These are phyloP conservation scores for Sceloporus tristichus DNA, from an alignment of 2,113 vertebrate species.

Conservation along the genomic window DNA sequence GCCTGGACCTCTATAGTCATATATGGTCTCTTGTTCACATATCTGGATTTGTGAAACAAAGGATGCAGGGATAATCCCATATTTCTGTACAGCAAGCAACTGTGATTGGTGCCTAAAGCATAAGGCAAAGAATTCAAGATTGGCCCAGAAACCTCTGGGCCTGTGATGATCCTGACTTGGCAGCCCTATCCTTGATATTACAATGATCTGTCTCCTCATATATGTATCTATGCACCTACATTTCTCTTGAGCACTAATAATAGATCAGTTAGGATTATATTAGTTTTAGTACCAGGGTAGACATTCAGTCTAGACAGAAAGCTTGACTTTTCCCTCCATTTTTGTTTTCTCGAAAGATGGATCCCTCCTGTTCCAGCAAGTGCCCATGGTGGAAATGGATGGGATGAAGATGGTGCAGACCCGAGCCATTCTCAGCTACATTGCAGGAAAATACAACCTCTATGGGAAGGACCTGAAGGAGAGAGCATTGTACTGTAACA, in stretches of 20 bases:
- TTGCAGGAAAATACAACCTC: conserved; percentile 89
- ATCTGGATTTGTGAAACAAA: no score
- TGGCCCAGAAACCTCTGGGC: not conserved
- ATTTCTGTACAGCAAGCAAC: no score
- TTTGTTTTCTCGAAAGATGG: conserved; percentile 66
- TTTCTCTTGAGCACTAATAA: not conserved
- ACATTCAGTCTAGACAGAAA: not conserved
- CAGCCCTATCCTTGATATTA: no score
- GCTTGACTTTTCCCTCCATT: not conserved
- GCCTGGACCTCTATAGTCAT: no score
- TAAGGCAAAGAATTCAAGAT: not conserved
- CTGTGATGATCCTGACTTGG: not conserved
- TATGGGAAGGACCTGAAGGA: conserved; percentile 86
- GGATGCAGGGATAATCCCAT: no score
- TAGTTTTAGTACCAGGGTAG: not conserved
- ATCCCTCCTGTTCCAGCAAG: conserved; percentile 87
- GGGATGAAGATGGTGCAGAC: conserved; percentile 90
- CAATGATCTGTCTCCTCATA: not conserved
- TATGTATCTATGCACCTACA: not conserved
- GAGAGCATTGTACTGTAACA: conserved; percentile 78
- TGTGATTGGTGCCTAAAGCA: not conserved
- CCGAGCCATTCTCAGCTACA: conserved; percentile 86
- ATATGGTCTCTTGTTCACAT: no score
- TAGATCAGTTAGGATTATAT: fast-evolving
- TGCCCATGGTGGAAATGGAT: conserved; percentile 93